Evolutionary conservation across 2,888 invertebrate species (phyloP).

Genomic region (Cheiracanthium punctorium): DNA sequence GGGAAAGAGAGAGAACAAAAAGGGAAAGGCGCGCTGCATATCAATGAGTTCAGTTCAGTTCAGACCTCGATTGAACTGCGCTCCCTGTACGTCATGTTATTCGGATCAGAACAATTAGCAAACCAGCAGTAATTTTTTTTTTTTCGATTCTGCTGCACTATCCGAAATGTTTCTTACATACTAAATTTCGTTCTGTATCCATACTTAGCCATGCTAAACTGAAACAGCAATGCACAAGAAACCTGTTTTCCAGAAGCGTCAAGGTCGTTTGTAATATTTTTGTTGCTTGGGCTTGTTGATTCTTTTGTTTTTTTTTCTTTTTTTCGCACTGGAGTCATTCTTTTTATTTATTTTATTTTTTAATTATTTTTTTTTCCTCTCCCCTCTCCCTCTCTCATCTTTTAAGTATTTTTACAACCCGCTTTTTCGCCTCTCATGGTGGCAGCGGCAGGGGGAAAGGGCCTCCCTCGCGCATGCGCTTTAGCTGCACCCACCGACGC

Average conservation of each 20-base stretch:
- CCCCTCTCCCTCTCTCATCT: slow-evolving; percentile 26
- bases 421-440: slow-evolving; percentile 57
- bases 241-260: slow-evolving; percentile 52
- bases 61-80: too few relatives aligned
- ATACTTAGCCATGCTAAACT: not conserved
- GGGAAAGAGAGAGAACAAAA: too few relatives aligned
- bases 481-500: slow-evolving; percentile 62
- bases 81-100: too few relatives aligned
- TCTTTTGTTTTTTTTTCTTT: too few relatives aligned
- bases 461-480: slow-evolving; percentile 63
- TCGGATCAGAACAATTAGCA: too few relatives aligned
- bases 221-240: slow-evolving; percentile 9
- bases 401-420: slow-evolving; percentile 41
- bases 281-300: slow-evolving; percentile 10
- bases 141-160: too few relatives aligned
- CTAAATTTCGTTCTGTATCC: not conserved
- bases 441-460: slow-evolving; percentile 57
- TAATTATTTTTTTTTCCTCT: slow-evolving; percentile 2
- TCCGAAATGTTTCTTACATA: too few relatives aligned
- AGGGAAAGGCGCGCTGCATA: too few relatives aligned
- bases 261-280: slow-evolving; percentile 53
- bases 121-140: too few relatives aligned
- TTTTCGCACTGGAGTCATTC: not conserved
- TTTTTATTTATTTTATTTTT: not conserved
- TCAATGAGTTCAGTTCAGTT: too few relatives aligned